Conservation (phyloP, 2,797 vertebrate genomes). For the Oryzias dopingdopingensis region DNA sequence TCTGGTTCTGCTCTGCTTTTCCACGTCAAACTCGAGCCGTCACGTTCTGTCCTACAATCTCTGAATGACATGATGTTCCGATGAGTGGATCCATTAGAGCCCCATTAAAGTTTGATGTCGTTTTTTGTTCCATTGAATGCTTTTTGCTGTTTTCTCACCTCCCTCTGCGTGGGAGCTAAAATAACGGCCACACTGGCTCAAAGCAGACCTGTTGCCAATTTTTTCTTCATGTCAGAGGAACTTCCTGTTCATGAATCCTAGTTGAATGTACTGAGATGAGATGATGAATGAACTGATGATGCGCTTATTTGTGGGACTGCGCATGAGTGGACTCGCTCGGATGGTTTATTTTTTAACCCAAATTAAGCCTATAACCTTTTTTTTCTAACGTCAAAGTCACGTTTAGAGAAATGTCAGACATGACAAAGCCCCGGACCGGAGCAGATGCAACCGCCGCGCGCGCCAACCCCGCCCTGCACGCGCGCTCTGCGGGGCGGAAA, state of each 20-base stretch:
- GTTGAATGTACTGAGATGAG: constrained; percentile 8
- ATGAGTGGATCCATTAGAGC: too few species aligned
- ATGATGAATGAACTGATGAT: constrained; percentile 17
- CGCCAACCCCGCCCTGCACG: constrained; percentile 7
- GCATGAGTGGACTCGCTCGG: too few species aligned
- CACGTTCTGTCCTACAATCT: neutral
- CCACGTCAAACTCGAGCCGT: constrained; percentile 59
- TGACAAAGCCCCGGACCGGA: neutral
- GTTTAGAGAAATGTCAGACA: neutral
- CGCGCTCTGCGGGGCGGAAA: constrained; percentile 16
- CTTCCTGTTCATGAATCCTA: constrained; percentile 22
- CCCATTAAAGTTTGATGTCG: too few species aligned
- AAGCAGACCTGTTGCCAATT: constrained; percentile 35
- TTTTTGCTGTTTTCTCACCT: neutral
- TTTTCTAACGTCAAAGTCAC: neutral
- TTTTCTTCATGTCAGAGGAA: constrained; percentile 3
- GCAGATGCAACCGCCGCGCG: neutral
- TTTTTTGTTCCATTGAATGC: neutral
- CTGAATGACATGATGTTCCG: too few species aligned
- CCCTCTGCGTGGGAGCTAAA: constrained; percentile 30
- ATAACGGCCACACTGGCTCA: constrained; percentile 49
- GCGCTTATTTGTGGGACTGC: too few species aligned
- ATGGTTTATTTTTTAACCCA: too few species aligned
- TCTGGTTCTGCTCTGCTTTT: constrained; percentile 40
- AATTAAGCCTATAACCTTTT: too few species aligned